phyloP scores from a whole-genome alignment of 2,797 vertebrate genomes.

The Fringilla coelebs region DNA sequence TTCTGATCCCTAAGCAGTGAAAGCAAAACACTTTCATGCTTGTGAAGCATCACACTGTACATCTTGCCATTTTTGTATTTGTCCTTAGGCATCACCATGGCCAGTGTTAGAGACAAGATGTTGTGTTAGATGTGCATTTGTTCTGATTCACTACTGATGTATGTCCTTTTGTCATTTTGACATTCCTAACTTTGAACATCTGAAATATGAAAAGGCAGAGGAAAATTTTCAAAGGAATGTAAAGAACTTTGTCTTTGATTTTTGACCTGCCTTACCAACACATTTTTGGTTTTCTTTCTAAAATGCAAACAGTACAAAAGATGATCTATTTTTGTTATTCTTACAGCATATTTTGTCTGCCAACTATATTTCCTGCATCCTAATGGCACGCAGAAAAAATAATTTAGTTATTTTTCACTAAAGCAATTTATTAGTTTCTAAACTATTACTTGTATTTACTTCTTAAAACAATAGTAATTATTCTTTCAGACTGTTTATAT shows the following conservation, averaged over 20 bases:
- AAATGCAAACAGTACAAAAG: background rate
- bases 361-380: background rate
- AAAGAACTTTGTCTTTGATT: background rate
- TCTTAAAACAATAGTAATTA: background rate
- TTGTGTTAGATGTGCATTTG: background rate
- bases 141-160: background rate
- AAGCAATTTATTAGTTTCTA: background rate
- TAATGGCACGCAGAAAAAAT: background rate
- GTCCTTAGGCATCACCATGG: background rate
- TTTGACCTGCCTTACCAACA: background rate
- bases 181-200: background rate
- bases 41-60: background rate
- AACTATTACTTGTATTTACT: background rate
- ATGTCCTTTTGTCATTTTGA: background rate
- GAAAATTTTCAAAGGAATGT: background rate
- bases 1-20: background rate
- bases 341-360: background rate
- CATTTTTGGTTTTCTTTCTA: background rate
- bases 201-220: background rate
- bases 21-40: background rate
- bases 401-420: background rate
- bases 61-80: background rate
- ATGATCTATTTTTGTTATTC: background rate
- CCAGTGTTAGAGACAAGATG: background rate
- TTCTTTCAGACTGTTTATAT: background rate